Base-by-base conservation (phyloP, 1,140 invertebrate genomes). In the Drosophila biarmipes region DNA sequence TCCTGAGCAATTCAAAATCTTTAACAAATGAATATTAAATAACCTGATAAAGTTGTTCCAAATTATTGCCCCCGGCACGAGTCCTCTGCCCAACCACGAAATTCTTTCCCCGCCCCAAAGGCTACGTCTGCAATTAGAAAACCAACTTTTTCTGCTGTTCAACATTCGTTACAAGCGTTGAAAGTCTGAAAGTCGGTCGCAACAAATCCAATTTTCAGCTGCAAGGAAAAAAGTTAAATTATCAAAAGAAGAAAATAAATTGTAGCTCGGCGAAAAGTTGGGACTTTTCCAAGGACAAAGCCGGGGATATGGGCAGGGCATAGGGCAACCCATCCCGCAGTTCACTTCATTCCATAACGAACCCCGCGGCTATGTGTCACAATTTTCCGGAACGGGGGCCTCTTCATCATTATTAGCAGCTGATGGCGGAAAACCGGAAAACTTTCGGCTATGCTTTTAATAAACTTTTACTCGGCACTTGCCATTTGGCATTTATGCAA, bases 401-500 rank as follows among this genome's bases (percentile, higher is more conserved):
- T 24, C 24, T 79, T 43, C 80, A 64, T 76, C 72, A 67, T 89
- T 82, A 84, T 67, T 71, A 80, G 48, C 34, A 57, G 57, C 34
- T 53, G 51, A 53, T 53, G 51, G 31, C 49, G 49, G 17, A n/a
- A 27, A 58, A 5, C 29, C 40, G 58, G 63, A 24, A 81, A 76
- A 78, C 37, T 80, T 73, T 62, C 38, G 51, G 27, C 74, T 57
- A 46, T 66, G 80, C 80, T 82, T 87, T 87, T 81, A 87, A 81
- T 87, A 87, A 87, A 87, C 78, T 87, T 87, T 86, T 64, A 38
- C 58, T 67, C 55, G 64, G 48, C 82, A 75, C 72, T 75, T 74
- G 45, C 71, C 79, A 79, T 68, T 79, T 66, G 75, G 57, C 51
- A 71, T 73, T 89, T 89, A 87, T 87, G 75, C 76, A 87, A 87